Conservation (phyloP, 2,888 invertebrate genomes). For the Ophion ventricosus region DNA sequence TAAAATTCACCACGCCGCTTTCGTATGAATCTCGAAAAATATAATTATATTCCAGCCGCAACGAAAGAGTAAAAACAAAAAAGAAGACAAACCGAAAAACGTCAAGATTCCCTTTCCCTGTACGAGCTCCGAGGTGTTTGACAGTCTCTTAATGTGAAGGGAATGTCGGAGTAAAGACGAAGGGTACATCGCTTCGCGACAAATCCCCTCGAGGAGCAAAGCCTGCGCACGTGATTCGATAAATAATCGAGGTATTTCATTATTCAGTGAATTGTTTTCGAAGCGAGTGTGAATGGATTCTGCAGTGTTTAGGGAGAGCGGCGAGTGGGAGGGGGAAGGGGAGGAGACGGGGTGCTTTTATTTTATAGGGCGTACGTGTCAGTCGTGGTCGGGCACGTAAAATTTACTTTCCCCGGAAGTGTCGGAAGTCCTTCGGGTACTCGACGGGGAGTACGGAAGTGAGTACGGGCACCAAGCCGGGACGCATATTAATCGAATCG, state of each 20-base stretch:
- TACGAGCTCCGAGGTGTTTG: too few species aligned
- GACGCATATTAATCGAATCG: conserved; percentile 64
- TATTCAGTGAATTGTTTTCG: conserved; percentile 25
- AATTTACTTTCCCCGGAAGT: conserved; percentile 14
- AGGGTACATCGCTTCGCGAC: too few species aligned
- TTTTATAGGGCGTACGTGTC: conserved; percentile 5
- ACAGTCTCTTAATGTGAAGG: too few species aligned
- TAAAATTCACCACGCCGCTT: conserved; percentile 74
- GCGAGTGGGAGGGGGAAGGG: too few species aligned
- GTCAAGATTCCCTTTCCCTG: too few species aligned
- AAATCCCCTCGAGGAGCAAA: not conserved
- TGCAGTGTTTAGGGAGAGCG: too few species aligned
- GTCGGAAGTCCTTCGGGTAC: conserved; percentile 14
- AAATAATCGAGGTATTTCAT: not conserved
- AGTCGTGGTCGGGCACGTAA: conserved; percentile 14
- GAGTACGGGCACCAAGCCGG: conserved; percentile 35
- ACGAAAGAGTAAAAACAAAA: conserved; percentile 76
- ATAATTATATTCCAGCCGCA: conserved; percentile 74
- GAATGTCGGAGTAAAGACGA: too few species aligned
- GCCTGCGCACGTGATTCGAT: not conserved
- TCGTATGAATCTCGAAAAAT: conserved; percentile 75
- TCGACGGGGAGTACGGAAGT: conserved; percentile 43
- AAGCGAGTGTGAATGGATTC: conserved; percentile 10
- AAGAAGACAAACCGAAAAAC: conserved; percentile 19
- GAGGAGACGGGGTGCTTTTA: too few species aligned